Percentiles rank a stretch among this genome's conserved stretches.
phyloP scores from a whole-genome alignment of 2,797 vertebrate genomes.

The Chanos chanos region DNA sequence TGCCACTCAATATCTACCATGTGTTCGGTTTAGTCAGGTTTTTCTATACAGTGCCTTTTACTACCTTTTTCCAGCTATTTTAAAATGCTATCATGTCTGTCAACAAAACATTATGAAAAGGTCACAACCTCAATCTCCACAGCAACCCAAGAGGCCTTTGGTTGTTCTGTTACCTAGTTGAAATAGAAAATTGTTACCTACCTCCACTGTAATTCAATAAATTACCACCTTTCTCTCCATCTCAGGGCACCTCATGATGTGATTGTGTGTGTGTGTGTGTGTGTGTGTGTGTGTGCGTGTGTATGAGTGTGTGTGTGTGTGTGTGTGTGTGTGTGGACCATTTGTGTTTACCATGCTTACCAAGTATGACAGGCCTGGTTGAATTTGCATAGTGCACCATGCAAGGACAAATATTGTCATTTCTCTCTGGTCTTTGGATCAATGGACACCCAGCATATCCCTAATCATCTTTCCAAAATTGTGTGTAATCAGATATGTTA shows the following conservation, averaged over 20 bases:
- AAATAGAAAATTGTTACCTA: constrained; percentile 57
- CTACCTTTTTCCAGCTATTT: constrained; percentile 65
- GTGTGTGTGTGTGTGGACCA: neutral
- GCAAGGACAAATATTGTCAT: no score
- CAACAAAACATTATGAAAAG: constrained; percentile 69
- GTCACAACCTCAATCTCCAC: constrained; percentile 70
- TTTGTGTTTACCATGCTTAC: no score
- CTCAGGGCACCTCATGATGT: constrained; percentile 7
- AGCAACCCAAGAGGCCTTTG: constrained; percentile 54
- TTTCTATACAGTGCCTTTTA: constrained; percentile 42
- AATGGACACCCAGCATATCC: no score
- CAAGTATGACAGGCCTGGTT: no score
- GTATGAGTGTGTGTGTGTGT: constrained; percentile 1
- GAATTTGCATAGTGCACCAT: no score
- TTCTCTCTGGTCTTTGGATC: no score
- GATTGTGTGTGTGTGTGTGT: neutral
- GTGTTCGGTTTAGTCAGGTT: constrained; percentile 24
- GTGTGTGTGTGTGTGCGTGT: neutral
- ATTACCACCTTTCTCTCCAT: constrained; percentile 2
- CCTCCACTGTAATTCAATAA: constrained; percentile 36
- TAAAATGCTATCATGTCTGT: constrained; percentile 70
- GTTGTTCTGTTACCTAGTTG: constrained; percentile 53
- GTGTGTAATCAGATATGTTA: no score
- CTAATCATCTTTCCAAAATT: no score
- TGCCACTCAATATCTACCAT: no score